Percentiles rank a stretch among this genome's conserved stretches.
Evolutionary conservation across 2,888 invertebrate species (phyloP).

Genomic region (Gibbula magus): DNA sequence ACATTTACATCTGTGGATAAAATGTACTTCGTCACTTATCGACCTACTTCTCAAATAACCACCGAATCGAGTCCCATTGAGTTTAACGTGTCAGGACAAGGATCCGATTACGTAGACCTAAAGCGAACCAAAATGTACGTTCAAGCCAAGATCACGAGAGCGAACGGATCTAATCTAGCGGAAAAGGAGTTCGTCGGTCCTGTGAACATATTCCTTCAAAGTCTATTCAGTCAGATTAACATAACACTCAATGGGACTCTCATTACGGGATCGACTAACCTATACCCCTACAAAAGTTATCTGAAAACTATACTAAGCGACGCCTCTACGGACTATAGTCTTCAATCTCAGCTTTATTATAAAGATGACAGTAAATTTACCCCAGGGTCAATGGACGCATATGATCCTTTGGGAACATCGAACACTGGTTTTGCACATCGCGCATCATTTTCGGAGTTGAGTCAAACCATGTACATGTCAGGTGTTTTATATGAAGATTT

Average conservation of each 20-base stretch:
- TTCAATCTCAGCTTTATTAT: not conserved
- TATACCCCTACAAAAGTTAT: constrained; percentile 39
- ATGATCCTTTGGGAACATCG: not conserved
- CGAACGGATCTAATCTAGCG: constrained; percentile 27
- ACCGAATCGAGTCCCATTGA: constrained; percentile 32
- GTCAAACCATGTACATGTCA: constrained; percentile 26
- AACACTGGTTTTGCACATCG: not conserved
- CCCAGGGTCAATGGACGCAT: not conserved
- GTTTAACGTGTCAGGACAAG: constrained; percentile 33
- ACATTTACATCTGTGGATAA: constrained; percentile 29
- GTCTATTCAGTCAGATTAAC: constrained; percentile 37
- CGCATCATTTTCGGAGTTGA: not conserved
- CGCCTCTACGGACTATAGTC: too few species aligned
- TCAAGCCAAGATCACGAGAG: constrained; percentile 32
- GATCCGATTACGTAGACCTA: constrained; percentile 39
- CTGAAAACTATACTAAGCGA: constrained; percentile 34
- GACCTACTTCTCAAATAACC: constrained; percentile 28
- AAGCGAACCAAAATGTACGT: constrained; percentile 35
- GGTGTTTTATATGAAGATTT: constrained; percentile 22
- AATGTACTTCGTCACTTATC: constrained; percentile 28
- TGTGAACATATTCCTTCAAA: constrained; percentile 33
- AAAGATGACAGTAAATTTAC: not conserved
- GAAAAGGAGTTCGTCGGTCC: constrained; percentile 28
- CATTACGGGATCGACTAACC: constrained; percentile 32
- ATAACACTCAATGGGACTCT: constrained; percentile 34